Evolutionary conservation across 1,140 invertebrate species (phyloP).

Genomic region (Sitophilus oryzae): DNA sequence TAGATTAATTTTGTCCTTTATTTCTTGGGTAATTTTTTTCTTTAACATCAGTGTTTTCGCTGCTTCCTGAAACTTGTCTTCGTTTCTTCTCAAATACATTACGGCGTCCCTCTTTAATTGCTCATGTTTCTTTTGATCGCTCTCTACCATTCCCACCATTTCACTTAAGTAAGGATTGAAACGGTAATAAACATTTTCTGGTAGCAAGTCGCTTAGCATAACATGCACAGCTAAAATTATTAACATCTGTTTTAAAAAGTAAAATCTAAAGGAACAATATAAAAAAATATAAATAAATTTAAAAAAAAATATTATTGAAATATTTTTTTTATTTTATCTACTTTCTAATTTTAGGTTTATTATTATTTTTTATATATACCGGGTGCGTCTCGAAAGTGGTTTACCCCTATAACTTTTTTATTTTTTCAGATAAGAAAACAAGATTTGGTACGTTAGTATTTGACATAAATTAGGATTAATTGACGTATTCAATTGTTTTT

Average conservation of each 20-base stretch:
- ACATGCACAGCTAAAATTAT: slow-evolving; percentile 71
- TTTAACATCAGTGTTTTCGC: slow-evolving; percentile 48
- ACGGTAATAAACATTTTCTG: slow-evolving; percentile 72
- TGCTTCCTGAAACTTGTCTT: slow-evolving; percentile 62
- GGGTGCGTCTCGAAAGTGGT: too few species aligned
- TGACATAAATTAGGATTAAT: too few species aligned
- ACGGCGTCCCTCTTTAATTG: slow-evolving; percentile 59
- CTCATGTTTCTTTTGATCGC: slow-evolving; percentile 58
- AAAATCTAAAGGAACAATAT: too few species aligned
- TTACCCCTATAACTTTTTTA: too few species aligned
- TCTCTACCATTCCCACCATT: slow-evolving; percentile 78
- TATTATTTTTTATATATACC: too few species aligned
- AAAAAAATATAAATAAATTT: background rate
- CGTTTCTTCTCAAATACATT: slow-evolving; percentile 73
- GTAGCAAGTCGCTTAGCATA: slow-evolving; percentile 75
- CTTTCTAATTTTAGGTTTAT: too few species aligned
- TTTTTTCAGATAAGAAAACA: too few species aligned
- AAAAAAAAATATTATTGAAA: slow-evolving; percentile 2
- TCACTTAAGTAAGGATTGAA: slow-evolving; percentile 88
- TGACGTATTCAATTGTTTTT: too few species aligned
- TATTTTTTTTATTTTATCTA: too few species aligned
- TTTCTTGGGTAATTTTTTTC: slow-evolving; percentile 44
- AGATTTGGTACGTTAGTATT: too few species aligned
- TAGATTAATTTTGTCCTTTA: slow-evolving; percentile 46
- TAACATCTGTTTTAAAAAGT: too few species aligned